Conservation (phyloP, 2,113 vertebrate species). For the Cnemophilus loriae region DNA sequence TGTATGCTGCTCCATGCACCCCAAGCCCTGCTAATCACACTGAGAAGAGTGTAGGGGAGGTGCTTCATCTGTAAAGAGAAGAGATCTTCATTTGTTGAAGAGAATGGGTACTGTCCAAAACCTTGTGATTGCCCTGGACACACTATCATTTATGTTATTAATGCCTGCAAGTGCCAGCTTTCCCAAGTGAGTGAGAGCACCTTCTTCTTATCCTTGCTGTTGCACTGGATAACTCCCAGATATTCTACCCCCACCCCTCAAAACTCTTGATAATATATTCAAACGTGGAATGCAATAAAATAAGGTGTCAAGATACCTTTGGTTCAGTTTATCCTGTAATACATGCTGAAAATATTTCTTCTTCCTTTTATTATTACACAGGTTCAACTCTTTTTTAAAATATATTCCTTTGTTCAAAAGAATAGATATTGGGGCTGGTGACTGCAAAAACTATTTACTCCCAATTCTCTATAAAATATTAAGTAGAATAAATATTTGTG, state of each 20-base stretch:
- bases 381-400: neutral
- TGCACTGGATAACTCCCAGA: neutral
- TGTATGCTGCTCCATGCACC: neutral
- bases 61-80: neutral
- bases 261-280: neutral
- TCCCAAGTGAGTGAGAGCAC: neutral
- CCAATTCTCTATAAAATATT: neutral
- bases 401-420: neutral
- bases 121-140: neutral
- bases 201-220: neutral
- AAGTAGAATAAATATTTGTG: neutral
- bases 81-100: neutral
- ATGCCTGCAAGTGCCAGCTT: neutral
- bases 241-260: accelerated
- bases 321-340: neutral
- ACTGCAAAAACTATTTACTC: neutral
- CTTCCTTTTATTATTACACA: neutral
- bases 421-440: neutral
- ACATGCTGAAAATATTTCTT: neutral
- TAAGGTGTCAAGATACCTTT: neutral
- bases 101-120: neutral
- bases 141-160: neutral
- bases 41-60: neutral
- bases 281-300: neutral
- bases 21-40: neutral